These are phyloP conservation scores for Pharmacophagus antenor DNA, from an alignment of 2,888 invertebrate genomes.

Conservation along the genomic window DNA sequence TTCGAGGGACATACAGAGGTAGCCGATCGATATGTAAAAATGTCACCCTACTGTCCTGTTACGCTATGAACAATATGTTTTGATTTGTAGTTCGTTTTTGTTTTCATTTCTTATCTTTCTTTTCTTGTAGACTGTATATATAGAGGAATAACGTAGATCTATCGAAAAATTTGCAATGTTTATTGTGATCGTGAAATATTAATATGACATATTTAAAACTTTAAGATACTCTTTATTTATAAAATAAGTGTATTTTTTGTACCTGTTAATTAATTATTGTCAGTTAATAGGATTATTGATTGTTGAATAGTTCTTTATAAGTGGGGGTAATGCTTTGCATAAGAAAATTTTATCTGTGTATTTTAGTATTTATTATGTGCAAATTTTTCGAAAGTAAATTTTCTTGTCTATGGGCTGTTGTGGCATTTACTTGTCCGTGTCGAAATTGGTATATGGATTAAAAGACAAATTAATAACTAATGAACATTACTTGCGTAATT, in stretches of 20 bases:
- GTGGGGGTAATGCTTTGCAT: too few species aligned
- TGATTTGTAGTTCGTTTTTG: constrained; percentile 21
- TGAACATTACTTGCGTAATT: background rate
- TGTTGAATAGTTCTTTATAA: too few species aligned
- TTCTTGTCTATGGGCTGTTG: constrained; percentile 19
- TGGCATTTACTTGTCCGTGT: constrained; percentile 19
- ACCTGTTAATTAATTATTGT: too few species aligned
- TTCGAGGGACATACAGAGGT: constrained; percentile 92
- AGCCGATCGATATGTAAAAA: constrained; percentile 44
- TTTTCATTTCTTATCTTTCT: constrained; percentile 14
- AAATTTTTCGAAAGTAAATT: constrained; percentile 19
- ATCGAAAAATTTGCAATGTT: constrained; percentile 13
- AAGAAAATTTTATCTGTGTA: background rate
- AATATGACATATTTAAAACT: too few species aligned
- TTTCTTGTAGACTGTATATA: constrained; percentile 13
- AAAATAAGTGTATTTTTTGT: too few species aligned
- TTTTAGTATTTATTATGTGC: background rate
- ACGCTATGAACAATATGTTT: constrained; percentile 23
- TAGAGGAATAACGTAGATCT: constrained; percentile 1
- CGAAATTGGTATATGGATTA: background rate
- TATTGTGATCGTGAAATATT: background rate
- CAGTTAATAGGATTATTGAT: too few species aligned
- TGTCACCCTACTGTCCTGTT: constrained; percentile 36
- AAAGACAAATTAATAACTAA: background rate
- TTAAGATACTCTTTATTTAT: too few species aligned